Evolutionary conservation across 1,140 invertebrate genomes (phyloP), one percentile per base, ranked within the genome.

Genomic region (Spodoptera litura): DNA sequence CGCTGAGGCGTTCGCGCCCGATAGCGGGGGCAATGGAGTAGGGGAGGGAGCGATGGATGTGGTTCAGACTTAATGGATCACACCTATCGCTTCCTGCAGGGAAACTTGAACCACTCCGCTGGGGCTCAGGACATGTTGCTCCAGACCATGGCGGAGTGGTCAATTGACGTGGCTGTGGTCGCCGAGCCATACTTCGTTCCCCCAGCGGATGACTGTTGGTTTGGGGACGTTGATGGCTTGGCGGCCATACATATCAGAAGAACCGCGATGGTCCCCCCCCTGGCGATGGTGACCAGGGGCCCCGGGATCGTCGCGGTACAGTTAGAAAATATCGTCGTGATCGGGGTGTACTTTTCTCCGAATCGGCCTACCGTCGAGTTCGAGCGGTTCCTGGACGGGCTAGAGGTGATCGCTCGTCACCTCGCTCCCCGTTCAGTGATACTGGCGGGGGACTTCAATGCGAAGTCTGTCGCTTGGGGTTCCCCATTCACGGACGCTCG

Each of bases 111-210:
- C 5, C 11, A 59, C 80, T 4, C 35, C 5, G 35, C 35, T 5
- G 35, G 35, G 2, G 35, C 35, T 3, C 35, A 35, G 35, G 35
- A 35, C 35, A 3, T 35, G 35, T 35, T 35, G 2, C 13, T 81
- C 68, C 82, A 81, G 20, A 78, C 70, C 4, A 12, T 83, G 49
- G 62, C 64, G 8, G 80, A 83, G 55, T 44, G 51, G 20, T 75
- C 74, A n/a, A 52, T 55, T n/a, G 53, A 13, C 6, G 11, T 27
- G 20, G 56, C 56, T 5, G 56, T 81, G 55, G 75, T 38, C 9
- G 70, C 78, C n/a, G 80, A 84, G 31, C 80, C 83, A 6, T 80
- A 80, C 25, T 15, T 10, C 8, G 71, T 84, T 8, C 83, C 78
- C 1, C 58, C 75, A n/a, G 12, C 78, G 78, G 56, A 78, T 78